phyloP scores from a whole-genome alignment of 2,888 invertebrate genomes.

The Eristalinus aeneus region DNA sequence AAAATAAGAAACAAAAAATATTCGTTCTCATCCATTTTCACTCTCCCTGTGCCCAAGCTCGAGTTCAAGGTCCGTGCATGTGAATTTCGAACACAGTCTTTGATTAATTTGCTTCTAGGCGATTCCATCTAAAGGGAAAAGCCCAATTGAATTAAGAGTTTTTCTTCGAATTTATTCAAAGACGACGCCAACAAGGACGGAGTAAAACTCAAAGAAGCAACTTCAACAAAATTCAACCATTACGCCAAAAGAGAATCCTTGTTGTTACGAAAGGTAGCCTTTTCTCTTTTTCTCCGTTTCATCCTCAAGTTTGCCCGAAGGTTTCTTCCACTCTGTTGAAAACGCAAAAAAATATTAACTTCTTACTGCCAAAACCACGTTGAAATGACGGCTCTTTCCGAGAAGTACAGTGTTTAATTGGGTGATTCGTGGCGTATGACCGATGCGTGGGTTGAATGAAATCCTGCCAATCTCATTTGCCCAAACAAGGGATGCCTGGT shows the following conservation, averaged over 20 bases:
- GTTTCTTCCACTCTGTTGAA: not conserved
- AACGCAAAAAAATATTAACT: not conserved
- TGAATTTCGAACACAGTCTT: not conserved
- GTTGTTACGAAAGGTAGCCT: constrained; percentile 1
- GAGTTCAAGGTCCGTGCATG: not conserved
- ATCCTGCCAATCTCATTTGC: constrained; percentile 21
- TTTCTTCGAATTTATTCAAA: not conserved
- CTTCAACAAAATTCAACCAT: not conserved
- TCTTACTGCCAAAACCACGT: not conserved
- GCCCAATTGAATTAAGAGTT: not conserved
- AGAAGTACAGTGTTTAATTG: constrained; percentile 25
- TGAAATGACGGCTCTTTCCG: constrained; percentile 2
- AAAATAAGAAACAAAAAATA: no score
- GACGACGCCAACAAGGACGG: not conserved
- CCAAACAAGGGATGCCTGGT: constrained; percentile 12
- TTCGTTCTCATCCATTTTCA: not conserved
- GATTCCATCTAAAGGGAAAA: constrained; percentile 22
- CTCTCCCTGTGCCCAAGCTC: not conserved
- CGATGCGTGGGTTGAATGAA: not conserved
- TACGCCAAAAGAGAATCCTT: constrained; percentile 1
- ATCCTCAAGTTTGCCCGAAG: not conserved
- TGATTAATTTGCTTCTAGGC: constrained; percentile 1
- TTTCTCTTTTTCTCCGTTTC: not conserved
- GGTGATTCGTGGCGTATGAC: constrained; percentile 22
- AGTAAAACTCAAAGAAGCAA: not conserved